Conservation (phyloP, 37 sponge, comb jelly and placozoan genomes). For the Ianthella basta region DNA sequence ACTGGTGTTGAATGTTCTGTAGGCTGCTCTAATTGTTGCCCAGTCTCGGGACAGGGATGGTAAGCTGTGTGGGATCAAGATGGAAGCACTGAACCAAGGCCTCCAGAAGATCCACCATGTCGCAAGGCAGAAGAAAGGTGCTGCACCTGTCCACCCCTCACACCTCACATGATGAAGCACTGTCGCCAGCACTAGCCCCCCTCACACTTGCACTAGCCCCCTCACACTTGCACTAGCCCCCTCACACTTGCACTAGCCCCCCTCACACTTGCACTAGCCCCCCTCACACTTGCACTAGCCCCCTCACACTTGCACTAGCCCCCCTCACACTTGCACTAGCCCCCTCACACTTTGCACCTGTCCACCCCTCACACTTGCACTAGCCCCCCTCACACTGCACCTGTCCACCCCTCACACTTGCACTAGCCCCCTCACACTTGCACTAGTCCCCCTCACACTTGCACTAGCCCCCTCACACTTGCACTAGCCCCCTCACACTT, state of each 20-base stretch:
- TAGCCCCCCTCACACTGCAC: background rate
- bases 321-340: background rate
- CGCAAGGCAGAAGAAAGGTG: conserved; percentile 63
- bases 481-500: background rate
- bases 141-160: background rate
- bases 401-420: no score
- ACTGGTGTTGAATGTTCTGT: background rate
- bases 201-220: no score
- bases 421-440: no score
- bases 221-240: background rate
- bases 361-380: background rate
- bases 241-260: background rate
- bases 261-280: background rate
- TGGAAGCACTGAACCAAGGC: conserved; percentile 71
- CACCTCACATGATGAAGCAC: background rate
- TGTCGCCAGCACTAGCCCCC: background rate
- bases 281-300: no score
- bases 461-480: background rate
- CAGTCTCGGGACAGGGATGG: conserved; percentile 60
- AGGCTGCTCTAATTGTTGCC: conserved; percentile 75
- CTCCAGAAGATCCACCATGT: conserved; percentile 53
- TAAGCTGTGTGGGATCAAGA: conserved; percentile 66
- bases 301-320: no score
- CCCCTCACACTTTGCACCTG: background rate
- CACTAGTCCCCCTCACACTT: no score